A percentile compares a stretch with the other conserved stretches of the same genome.
These are phyloP conservation scores for Chlamydotis undulata DNA, from an alignment of 2,113 vertebrate genomes.

Conservation along the genomic window DNA sequence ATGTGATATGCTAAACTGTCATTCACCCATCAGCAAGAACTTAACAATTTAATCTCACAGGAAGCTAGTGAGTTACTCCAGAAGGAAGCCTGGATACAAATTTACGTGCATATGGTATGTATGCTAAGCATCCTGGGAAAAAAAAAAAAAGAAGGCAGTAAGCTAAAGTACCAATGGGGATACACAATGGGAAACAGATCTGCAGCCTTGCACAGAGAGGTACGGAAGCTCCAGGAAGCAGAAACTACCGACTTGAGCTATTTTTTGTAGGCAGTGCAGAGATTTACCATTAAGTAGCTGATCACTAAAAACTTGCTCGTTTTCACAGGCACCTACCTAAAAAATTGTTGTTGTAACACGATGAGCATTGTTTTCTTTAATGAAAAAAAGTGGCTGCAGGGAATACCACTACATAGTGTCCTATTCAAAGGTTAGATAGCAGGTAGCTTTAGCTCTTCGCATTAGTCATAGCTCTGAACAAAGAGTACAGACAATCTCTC, in stretches of 20 bases:
- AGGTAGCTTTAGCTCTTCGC: not conserved
- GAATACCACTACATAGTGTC: accelerated
- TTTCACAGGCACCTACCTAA: not conserved
- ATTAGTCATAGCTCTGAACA: not conserved
- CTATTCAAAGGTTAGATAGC: not conserved
- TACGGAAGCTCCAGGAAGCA: not conserved
- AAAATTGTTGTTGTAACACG: not conserved
- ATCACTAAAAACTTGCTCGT: not conserved
- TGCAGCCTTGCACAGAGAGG: not conserved
- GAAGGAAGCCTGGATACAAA: not conserved
- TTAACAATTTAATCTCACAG: not conserved
- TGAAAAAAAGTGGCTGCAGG: not conserved
- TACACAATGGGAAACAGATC: not conserved
- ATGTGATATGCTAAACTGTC: not conserved
- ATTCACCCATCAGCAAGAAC: not conserved
- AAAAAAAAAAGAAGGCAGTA: not conserved
- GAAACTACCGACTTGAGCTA: not conserved
- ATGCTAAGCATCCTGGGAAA: not conserved
- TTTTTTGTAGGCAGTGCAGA: not conserved
- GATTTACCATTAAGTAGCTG: not conserved
- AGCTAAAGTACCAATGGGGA: not conserved
- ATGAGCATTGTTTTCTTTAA: not conserved
- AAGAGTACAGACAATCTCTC: not conserved
- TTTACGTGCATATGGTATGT: not conserved
- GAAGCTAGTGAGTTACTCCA: not conserved